Percentiles rank a stretch among this genome's conserved stretches.
Conservation (phyloP, 2,113 vertebrate species). For the Psittacus erithacus region DNA sequence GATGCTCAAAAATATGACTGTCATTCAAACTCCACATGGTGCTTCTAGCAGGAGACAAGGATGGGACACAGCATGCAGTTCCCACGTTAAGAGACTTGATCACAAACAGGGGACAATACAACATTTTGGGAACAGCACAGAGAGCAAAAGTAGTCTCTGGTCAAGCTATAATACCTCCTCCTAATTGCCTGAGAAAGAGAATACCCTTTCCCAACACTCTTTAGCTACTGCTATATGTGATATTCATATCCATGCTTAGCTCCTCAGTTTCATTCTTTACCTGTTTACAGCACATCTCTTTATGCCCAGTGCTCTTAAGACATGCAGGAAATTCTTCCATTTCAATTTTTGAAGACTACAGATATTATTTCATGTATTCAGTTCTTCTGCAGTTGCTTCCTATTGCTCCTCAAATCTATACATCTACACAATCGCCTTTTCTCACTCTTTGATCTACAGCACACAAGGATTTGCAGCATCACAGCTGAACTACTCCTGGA, state of each 20-base stretch:
- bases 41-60: neutral
- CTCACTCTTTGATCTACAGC: neutral
- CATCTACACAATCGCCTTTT: neutral
- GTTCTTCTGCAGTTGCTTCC: neutral
- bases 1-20: neutral
- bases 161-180: neutral
- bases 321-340: neutral
- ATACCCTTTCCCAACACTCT: neutral
- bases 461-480: neutral
- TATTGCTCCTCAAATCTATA: neutral
- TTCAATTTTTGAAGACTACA: neutral
- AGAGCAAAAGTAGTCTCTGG: neutral
- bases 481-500: neutral
- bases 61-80: neutral
- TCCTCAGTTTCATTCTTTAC: neutral
- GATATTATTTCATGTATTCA: neutral
- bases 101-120: neutral
- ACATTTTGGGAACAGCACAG: neutral
- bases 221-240: fast-evolving
- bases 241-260: neutral
- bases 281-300: neutral
- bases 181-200: neutral
- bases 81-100: neutral
- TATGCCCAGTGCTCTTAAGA: neutral
- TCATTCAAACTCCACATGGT: neutral